A percentile compares a stretch with the other conserved stretches of the same genome.
Evolutionary conservation across 35 echinoderm and acorn worm species (phyloP).

Genomic region (Apostichopus parvimensis): DNA sequence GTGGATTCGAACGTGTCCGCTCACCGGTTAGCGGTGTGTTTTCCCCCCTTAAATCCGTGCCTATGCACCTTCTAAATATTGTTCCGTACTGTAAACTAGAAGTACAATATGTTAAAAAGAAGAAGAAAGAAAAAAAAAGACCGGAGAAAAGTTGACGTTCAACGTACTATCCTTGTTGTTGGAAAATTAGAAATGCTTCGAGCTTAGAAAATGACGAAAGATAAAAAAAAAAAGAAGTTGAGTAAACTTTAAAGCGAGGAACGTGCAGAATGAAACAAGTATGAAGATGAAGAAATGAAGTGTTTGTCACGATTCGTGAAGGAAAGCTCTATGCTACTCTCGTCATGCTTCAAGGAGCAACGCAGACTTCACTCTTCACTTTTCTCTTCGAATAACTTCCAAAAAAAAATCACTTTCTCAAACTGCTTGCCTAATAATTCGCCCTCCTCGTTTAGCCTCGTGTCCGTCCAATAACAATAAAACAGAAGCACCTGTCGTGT

Average conservation of each 20-base stretch:
- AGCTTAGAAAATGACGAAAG: neutral
- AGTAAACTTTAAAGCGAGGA: slow-evolving; percentile 37
- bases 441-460: neutral
- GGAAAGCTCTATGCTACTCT: neutral
- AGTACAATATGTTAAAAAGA: neutral
- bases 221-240: slow-evolving; percentile 25
- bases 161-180: slow-evolving; percentile 1
- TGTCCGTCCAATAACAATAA: neutral
- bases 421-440: neutral
- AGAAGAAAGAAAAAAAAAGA: neutral
- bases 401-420: neutral
- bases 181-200: neutral
- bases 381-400: neutral
- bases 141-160: neutral
- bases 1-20: neutral
- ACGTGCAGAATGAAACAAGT: slow-evolving; percentile 22
- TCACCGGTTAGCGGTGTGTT: neutral
- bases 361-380: neutral
- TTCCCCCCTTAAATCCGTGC: neutral
- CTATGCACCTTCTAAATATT: neutral
- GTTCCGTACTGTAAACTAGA: too few species aligned
- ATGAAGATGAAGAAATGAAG: neutral
- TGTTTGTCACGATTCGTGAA: slow-evolving; percentile 13
- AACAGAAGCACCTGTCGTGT: too few species aligned
- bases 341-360: slow-evolving; percentile 1